Evolutionary conservation across 1,140 invertebrate genomes (phyloP).

Genomic region (Aphelinus certus): DNA sequence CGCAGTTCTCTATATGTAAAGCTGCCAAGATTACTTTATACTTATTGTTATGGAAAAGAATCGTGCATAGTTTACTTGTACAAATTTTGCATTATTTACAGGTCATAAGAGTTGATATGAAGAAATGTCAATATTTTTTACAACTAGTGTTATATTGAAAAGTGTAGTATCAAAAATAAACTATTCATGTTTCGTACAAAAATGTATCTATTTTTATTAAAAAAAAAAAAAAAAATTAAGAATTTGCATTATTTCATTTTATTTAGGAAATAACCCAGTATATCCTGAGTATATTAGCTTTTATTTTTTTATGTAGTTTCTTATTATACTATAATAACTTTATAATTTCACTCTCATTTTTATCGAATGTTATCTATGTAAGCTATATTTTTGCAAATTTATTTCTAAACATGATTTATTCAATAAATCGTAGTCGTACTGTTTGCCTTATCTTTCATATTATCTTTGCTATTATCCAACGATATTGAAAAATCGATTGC

Average conservation of each 20-base stretch:
- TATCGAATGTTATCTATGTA: too few species aligned
- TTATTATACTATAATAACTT: too few species aligned
- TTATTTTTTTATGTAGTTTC: too few species aligned
- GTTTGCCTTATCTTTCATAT: too few species aligned
- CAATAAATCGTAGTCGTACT: too few species aligned
- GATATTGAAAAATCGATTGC: too few species aligned
- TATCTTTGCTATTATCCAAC: too few species aligned
- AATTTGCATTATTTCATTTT: background rate
- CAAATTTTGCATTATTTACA: slow-evolving; percentile 41
- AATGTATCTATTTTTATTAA: slow-evolving; percentile 19
- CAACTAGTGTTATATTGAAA: slow-evolving; percentile 38
- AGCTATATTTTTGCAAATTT: too few species aligned
- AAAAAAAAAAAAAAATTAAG: slow-evolving; percentile 1
- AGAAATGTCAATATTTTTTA: slow-evolving; percentile 42
- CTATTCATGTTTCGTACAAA: slow-evolving; percentile 40
- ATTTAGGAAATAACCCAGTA: too few species aligned
- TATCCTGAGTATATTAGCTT: too few species aligned
- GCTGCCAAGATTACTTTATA: slow-evolving; percentile 41
- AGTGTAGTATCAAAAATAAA: slow-evolving; percentile 37
- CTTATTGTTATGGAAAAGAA: slow-evolving; percentile 39
- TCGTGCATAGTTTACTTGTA: slow-evolving; percentile 40
- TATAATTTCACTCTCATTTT: too few species aligned
- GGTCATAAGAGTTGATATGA: slow-evolving; percentile 36
- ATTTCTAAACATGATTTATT: too few species aligned
- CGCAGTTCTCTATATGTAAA: slow-evolving; percentile 22